A percentile compares a stretch with the other conserved stretches of the same genome.
Evolutionary conservation across 2,888 invertebrate species (phyloP).

Genomic region (Caenorhabditis sp.): DNA sequence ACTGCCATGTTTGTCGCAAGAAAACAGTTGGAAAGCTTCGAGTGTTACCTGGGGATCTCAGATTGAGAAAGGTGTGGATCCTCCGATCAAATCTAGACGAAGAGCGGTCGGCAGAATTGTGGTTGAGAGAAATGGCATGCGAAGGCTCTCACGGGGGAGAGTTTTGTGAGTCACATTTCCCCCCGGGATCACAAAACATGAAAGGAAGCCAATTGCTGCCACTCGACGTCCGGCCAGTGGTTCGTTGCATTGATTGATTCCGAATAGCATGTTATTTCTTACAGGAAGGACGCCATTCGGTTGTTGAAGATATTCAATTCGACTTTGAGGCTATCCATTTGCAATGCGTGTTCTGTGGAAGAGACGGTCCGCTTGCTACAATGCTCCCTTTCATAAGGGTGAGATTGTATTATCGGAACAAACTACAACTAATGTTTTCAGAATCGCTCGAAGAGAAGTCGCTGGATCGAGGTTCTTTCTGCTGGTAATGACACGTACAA

Average conservation of each 20-base stretch:
- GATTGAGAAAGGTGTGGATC: slow-evolving; percentile 70
- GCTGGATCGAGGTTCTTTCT: slow-evolving; percentile 55
- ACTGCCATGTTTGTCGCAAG: slow-evolving; percentile 71
- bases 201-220: slow-evolving; percentile 65
- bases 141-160: slow-evolving; percentile 72
- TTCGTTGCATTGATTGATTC: not conserved
- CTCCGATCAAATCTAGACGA: slow-evolving; percentile 69
- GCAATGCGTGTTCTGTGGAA: slow-evolving; percentile 67
- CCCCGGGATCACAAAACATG: slow-evolving; percentile 58
- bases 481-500: slow-evolving; percentile 50
- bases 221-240: slow-evolving; percentile 34
- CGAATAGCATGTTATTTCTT: not conserved
- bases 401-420: not conserved
- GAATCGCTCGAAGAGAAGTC: slow-evolving; percentile 59
- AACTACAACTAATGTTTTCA: slow-evolving; percentile 14
- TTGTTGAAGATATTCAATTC: slow-evolving; percentile 67
- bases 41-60: slow-evolving; percentile 71
- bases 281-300: slow-evolving; percentile 64
- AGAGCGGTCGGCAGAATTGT: slow-evolving; percentile 70
- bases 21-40: slow-evolving; percentile 68
- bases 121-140: slow-evolving; percentile 67
- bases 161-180: slow-evolving; percentile 67
- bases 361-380: slow-evolving; percentile 42
- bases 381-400: slow-evolving; percentile 70
- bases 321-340: slow-evolving; percentile 68